Base-by-base conservation (phyloP, 2,113 vertebrate species). In the Oncorhynchus tshawytscha region DNA sequence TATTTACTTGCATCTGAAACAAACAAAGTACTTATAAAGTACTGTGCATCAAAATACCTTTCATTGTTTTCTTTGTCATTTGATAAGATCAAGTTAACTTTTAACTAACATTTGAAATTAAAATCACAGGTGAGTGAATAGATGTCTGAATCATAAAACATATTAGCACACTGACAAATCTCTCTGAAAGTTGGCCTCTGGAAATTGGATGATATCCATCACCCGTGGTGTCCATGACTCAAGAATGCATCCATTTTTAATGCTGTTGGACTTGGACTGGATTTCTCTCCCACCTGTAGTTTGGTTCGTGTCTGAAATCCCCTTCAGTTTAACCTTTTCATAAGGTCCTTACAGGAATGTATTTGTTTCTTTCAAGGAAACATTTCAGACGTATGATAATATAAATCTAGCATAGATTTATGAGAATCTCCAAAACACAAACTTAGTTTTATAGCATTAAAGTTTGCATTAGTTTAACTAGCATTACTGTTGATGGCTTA, bases 191-290 rank as follows among this genome's bases (percentile, higher is more conserved):
- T 74, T 82, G 71, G 75, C 78, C 72, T 12, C 29, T 51, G 39
- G 49, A 73, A 67, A 18, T 74, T 78, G 48, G 39, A 75, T 70
- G 67, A 34, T 66, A 20, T 39, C 71, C 48, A 70, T 72, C 73
- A 65, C 72, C 82, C 78, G 72, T 71, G 79, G 69, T 75, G 76
- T 71, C 60, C 54, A 75, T 69, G 79, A 29, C 72, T 79, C 75
- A 74, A 66, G 71, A 64, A 85, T 76, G 71, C 78, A 70, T 80
- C 78, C 67, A 85, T 85, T 75, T 78, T 72, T 82, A 68, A 74
- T 62, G 67, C 31, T 71, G 45, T 54, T 71, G 78, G 71, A 73
- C 68, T 20, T 39, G 22, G 29, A 45, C 39, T 22, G 4, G 20
- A 48, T 16, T 54, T 4, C 13, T 18, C 16, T 54, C 39, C 11